Evolutionary conservation across 2,888 invertebrate genomes (phyloP).

Genomic region (Hedychridium roseum): DNA sequence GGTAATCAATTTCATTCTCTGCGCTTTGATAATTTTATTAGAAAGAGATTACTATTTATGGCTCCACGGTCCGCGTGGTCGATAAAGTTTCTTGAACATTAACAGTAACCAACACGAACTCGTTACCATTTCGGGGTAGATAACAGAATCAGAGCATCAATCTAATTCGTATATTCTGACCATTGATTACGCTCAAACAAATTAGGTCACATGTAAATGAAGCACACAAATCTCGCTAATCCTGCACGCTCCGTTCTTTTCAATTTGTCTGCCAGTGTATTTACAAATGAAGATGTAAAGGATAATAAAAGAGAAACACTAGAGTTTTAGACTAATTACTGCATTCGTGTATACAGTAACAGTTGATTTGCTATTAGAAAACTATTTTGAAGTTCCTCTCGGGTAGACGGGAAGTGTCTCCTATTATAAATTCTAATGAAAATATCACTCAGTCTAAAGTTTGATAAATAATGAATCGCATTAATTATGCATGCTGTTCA

Average conservation of each 20-base stretch:
- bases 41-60: conserved; percentile 9
- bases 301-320: too few relatives aligned
- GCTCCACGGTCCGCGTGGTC: conserved; percentile 5
- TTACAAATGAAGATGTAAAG: too few relatives aligned
- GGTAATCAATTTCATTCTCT: conserved; percentile 19
- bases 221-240: conserved; percentile 39
- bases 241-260: conserved; percentile 22
- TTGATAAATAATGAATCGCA: too few relatives aligned
- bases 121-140: conserved; percentile 45
- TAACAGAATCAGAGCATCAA: conserved; percentile 43
- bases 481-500: too few relatives aligned
- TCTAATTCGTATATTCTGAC: conserved; percentile 40
- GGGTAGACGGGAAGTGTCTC: too few relatives aligned
- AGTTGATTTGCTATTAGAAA: too few relatives aligned
- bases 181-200: conserved; percentile 43
- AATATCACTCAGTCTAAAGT: too few relatives aligned
- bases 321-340: too few relatives aligned
- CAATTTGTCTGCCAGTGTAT: conserved; percentile 18
- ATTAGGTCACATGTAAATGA: conserved; percentile 51
- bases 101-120: conserved; percentile 35
- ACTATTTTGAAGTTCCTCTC: too few relatives aligned
- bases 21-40: conserved; percentile 11
- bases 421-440: too few relatives aligned
- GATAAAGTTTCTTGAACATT: conserved; percentile 16
- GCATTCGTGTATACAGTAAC: too few relatives aligned